Conservation (phyloP, 1,140 invertebrate genomes). For the Littorina saxatilis region DNA sequence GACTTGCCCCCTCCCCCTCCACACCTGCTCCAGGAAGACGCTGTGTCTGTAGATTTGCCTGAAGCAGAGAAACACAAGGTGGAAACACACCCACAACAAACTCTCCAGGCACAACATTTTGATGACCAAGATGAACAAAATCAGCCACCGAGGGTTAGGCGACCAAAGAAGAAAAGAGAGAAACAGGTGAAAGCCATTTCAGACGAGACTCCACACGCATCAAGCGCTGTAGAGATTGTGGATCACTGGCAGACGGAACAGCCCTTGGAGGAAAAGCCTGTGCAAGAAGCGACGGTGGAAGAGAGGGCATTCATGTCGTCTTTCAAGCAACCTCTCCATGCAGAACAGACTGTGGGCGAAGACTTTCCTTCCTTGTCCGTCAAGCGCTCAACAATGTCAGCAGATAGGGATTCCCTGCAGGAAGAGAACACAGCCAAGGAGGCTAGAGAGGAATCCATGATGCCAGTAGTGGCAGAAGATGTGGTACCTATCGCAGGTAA, state of each 20-base stretch:
- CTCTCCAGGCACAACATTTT: neutral
- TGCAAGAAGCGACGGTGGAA: neutral
- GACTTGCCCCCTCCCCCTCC: conserved; percentile 16
- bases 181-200: no score
- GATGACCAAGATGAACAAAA: neutral
- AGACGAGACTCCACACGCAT: no score
- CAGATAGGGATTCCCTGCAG: neutral
- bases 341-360: neutral
- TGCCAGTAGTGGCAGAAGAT: neutral
- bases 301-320: neutral
- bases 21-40: neutral
- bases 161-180: neutral
- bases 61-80: neutral
- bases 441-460: neutral
- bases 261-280: neutral
- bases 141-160: neutral
- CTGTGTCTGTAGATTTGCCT: neutral
- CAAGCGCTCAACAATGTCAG: neutral
- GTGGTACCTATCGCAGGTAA: neutral
- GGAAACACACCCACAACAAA: neutral
- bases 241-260: neutral
- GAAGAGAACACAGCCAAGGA: neutral
- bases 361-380: conserved; percentile 11
- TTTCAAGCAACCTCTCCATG: neutral
- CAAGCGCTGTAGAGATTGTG: neutral